Evolutionary conservation across 2,888 invertebrate species (phyloP), one percentile per base, ranked within the genome.

Genomic region (Thera obeliscata): DNA sequence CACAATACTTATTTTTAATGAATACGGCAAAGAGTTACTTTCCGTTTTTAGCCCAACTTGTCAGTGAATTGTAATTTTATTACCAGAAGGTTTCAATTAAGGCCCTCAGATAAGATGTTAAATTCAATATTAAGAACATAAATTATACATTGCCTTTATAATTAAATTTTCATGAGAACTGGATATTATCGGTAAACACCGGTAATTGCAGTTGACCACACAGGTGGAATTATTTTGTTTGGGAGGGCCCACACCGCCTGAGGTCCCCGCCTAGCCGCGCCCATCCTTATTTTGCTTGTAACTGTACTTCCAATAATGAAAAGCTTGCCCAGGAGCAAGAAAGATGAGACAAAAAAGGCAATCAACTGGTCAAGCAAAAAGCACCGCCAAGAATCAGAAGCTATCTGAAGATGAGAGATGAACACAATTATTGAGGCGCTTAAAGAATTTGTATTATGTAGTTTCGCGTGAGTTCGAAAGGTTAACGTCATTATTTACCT

Each of bases 121-220:
- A 46, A 61, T 61, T n/a, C 61, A 56, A 62, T 62, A 69, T 66
- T 69, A 52, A 61, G 57, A 58, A 50, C 22, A 48, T 63, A 63
- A 62, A 63, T 60, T 63, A 63, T 35, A 46, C 12, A 52, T 62
- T 58, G 56, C 48, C 49, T 65, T 69, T 46, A 43, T 52, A 61
- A 69, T 64, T 66, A 49, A 69, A 61, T 66, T 69, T 69, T 69
- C 56, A 57, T 60, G 60, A 49, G 60, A 69, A 55, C 69, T 66
- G 61, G 59, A 67, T 54, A 68, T 68, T 72, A 74, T 70, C 64
- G 66, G 71, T 73, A 70, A 70, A 69, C 70, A 69, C 64, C 64
- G 60, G 77, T 80, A 82, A 81, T 82, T 80, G 79, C 76, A 68
- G 71, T 61, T 79, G 87, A 79, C 89, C 88, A 87, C 88, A 88